A percentile compares a stretch with the other conserved stretches of the same genome.
Conservation (phyloP, 2,113 vertebrate genomes). For the Arenaria interpres region DNA sequence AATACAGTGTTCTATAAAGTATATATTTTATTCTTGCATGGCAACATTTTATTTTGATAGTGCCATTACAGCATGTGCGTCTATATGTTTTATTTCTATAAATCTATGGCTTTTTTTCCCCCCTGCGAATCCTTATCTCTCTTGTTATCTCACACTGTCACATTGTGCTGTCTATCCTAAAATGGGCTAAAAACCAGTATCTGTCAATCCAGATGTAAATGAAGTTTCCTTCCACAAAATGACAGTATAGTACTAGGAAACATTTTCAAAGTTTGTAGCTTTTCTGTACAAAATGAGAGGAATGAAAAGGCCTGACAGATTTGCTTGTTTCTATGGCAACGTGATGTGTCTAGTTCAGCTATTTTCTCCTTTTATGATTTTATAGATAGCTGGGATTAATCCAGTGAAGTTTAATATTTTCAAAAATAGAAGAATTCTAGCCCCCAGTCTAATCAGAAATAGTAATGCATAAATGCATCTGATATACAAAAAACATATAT, state of each 20-base stretch:
- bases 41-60: background rate
- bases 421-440: slow-evolving; percentile 17
- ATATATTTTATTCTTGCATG: background rate
- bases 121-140: background rate
- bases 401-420: slow-evolving; percentile 20
- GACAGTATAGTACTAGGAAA: background rate
- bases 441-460: background rate
- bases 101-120: background rate
- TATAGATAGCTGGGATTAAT: slow-evolving; percentile 37
- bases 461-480: background rate
- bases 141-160: slow-evolving; percentile 43
- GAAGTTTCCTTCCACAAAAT: background rate
- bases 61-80: background rate
- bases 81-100: background rate
- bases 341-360: slow-evolving; percentile 29
- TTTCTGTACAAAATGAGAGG: slow-evolving; percentile 1
- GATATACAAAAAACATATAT: background rate
- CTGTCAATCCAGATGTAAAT: background rate
- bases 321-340: slow-evolving; percentile 66
- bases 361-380: slow-evolving; percentile 36
- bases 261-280: background rate
- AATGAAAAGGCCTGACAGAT: slow-evolving; percentile 27
- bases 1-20: background rate
- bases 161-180: background rate
- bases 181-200: background rate